These are phyloP conservation scores for Prunella strophiata DNA, from an alignment of 2,797 vertebrate genomes.

Conservation along the genomic window DNA sequence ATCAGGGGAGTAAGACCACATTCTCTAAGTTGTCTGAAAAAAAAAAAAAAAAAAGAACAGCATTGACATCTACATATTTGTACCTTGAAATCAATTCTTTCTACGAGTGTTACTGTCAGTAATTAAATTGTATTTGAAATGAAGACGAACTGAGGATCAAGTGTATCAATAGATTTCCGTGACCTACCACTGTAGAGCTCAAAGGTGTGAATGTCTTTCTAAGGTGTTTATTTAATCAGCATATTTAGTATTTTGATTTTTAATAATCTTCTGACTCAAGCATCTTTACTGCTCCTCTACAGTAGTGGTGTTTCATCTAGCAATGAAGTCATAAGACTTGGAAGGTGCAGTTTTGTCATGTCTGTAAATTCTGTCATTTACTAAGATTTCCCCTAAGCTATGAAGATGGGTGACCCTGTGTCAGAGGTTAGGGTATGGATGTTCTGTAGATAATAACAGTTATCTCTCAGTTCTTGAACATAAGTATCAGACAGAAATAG, in stretches of 20 bases:
- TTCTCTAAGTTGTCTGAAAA: neutral
- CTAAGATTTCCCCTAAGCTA: neutral
- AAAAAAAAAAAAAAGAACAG: neutral
- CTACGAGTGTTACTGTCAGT: neutral
- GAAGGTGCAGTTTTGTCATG: neutral
- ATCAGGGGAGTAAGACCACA: neutral
- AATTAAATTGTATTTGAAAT: conserved; percentile 4
- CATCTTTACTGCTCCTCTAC: neutral
- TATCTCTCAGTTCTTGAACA: neutral
- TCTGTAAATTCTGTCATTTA: neutral
- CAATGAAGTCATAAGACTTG: neutral
- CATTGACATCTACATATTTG: neutral
- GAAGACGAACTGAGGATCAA: neutral
- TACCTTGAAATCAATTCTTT: neutral
- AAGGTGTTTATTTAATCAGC: neutral
- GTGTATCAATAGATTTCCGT: neutral
- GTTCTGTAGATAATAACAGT: neutral
- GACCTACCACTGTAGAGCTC: neutral
- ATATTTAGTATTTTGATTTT: neutral
- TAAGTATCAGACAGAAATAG: neutral
- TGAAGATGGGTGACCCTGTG: neutral
- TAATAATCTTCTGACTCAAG: neutral
- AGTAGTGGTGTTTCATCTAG: neutral
- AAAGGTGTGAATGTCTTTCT: neutral
- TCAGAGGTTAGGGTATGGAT: no score